Evolutionary conservation across 2,113 vertebrate species (phyloP).

Genomic region (Pseudorasbora parva): DNA sequence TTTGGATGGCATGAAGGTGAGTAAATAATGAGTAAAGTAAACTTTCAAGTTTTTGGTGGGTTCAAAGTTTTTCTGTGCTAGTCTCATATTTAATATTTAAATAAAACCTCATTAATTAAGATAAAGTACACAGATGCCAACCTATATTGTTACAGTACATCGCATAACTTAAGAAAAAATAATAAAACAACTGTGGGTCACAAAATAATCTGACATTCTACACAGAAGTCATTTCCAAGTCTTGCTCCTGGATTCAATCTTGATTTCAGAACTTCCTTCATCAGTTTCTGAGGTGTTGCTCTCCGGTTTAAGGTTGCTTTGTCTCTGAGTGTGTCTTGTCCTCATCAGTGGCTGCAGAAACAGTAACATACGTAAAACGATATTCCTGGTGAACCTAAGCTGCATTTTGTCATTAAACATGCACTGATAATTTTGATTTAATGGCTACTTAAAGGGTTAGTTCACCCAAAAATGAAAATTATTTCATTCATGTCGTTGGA

Average conservation of each 20-base stretch:
- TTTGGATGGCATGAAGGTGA: no score
- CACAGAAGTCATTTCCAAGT: not conserved
- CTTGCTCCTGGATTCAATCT: not conserved
- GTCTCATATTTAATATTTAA: not conserved
- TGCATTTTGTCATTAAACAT: no score
- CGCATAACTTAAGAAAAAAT: not conserved
- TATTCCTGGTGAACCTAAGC: no score
- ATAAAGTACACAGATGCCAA: not conserved
- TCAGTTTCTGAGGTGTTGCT: not conserved
- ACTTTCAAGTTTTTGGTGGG: no score
- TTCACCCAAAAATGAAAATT: no score
- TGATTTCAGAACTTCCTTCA: not conserved
- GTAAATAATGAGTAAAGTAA: not conserved
- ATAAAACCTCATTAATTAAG: not conserved
- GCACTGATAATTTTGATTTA: no score
- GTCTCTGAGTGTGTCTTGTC: not conserved
- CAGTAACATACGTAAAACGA: not conserved
- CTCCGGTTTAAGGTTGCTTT: not conserved
- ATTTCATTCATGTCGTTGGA: no score
- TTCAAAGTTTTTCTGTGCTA: not conserved
- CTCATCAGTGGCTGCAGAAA: slow-evolving; percentile 4
- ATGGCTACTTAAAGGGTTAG: no score
- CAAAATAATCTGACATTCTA: not conserved
- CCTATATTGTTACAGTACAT: not conserved
- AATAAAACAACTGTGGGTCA: not conserved